These are phyloP conservation scores for Colinus virginianus DNA, from an alignment of 2,113 vertebrate species.

Conservation along the genomic window DNA sequence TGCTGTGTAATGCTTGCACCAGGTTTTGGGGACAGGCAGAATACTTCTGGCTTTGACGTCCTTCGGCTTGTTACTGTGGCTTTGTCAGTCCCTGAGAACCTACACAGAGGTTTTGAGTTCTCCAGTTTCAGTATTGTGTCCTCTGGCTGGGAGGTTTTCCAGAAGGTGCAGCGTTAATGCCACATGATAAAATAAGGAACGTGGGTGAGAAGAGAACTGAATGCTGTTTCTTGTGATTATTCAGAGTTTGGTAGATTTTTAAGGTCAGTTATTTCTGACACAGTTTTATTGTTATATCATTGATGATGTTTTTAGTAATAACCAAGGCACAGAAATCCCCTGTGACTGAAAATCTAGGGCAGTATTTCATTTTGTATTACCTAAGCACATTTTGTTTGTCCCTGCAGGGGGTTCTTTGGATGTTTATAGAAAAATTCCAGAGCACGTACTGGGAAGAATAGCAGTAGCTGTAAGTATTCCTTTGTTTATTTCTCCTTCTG, in stretches of 20 bases:
- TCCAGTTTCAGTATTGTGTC: background rate
- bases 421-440: constrained; percentile 94
- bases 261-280: constrained; percentile 19
- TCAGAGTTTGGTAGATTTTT: background rate
- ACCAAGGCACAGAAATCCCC: background rate
- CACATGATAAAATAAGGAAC: background rate
- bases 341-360: constrained; percentile 43
- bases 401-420: constrained; percentile 94
- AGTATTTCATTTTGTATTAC: constrained; percentile 14
- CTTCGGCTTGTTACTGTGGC: background rate
- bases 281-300: background rate
- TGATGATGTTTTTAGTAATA: constrained; percentile 49
- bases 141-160: background rate
- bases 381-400: constrained; percentile 32
- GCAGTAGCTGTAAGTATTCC: constrained; percentile 91
- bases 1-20: background rate
- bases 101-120: background rate
- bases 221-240: background rate
- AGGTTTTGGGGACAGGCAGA: background rate
- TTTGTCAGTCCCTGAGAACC: background rate
- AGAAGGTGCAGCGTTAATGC: background rate
- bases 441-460: constrained; percentile 94
- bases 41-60: background rate
- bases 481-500: background rate
- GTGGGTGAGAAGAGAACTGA: background rate